These are phyloP conservation scores for Crotalus helleri DNA, from an alignment of 2,113 vertebrate species.

Conservation along the genomic window DNA sequence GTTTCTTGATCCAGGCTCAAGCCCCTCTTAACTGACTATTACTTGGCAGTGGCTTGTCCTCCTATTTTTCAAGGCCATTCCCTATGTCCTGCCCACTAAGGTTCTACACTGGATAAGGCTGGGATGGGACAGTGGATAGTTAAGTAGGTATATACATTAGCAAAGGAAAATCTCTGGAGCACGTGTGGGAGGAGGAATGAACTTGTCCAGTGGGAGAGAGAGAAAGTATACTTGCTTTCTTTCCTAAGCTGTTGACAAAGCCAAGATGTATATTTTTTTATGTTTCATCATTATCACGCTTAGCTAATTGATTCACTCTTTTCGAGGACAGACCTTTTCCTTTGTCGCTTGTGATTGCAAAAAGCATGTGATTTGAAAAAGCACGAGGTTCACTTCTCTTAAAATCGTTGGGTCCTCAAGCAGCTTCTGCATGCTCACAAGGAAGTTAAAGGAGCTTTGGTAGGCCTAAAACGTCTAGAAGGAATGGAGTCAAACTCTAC, in stretches of 20 bases:
- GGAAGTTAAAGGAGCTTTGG: background rate
- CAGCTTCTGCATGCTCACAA: background rate
- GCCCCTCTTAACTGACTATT: background rate
- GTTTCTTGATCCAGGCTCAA: background rate
- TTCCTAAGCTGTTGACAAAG: background rate
- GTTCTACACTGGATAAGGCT: background rate
- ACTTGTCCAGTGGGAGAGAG: background rate
- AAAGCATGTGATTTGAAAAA: background rate
- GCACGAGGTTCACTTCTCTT: background rate
- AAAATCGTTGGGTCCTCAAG: background rate
- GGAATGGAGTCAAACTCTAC: background rate
- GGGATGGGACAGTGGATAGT: background rate
- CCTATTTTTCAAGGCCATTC: background rate
- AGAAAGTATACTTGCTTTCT: background rate
- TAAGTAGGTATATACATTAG: background rate
- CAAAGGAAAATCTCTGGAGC: background rate
- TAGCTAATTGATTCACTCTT: background rate
- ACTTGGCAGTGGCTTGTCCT: background rate
- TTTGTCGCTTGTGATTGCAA: background rate
- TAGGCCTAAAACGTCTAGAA: background rate
- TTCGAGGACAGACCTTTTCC: background rate
- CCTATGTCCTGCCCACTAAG: background rate
- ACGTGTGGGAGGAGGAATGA: background rate
- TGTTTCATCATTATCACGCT: background rate
- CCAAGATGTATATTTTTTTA: background rate